Base-by-base conservation (phyloP, 2,888 invertebrate species). In the Pyrocoelia pectoralis region DNA sequence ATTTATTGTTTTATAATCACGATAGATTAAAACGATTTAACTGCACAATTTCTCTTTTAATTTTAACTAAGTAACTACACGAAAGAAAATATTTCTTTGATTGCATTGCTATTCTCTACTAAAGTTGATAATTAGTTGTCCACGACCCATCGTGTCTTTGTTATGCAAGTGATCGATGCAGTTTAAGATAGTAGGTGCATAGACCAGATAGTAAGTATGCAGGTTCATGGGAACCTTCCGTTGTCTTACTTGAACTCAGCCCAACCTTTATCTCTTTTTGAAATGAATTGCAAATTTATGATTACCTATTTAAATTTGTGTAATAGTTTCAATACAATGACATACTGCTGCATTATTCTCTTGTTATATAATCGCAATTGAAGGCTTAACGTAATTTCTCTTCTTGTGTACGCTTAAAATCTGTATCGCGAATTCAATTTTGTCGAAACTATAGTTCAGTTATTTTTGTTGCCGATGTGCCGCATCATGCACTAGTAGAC, bases 141-240 rank as follows among this genome's bases (percentile, higher is more conserved):
- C 33, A 33, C 33, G 33, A 33, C 33, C 2, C 33, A 33, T 33
- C 33, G 33, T 33, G 33, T 33, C 33, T 33, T 33, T 33, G 33
- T 33, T 6, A 33, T 33, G 33, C 33, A 33, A 33, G 33, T 33
- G n/a, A 33, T 33, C 33, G 33, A 33, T 33, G 33, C 33, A 33
- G 33, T 33, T 24, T n/a, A n/a, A 33, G 33, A 33, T 33, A n/a
- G 33, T 24, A 24, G 24, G 24, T 24, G 24, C 24, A 24, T 33
- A 33, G 33, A 33, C 33, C 33, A 33, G 33, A 33, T 33, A n/a
- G 33, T 10, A 33, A n/a, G n/a, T 4, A n/a, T 33, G 33, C 33
- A 33, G 33, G 33, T 33, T 33, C 33, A 33, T 33, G 33, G 33
- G 33, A 33, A 33, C 33, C 33, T 33, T 33, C n/a, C 33, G 33